Evolutionary conservation across 2,113 vertebrate genomes (phyloP), one percentile per base, ranked within the genome.

Genomic region (Oncorhynchus gorbuscha): DNA sequence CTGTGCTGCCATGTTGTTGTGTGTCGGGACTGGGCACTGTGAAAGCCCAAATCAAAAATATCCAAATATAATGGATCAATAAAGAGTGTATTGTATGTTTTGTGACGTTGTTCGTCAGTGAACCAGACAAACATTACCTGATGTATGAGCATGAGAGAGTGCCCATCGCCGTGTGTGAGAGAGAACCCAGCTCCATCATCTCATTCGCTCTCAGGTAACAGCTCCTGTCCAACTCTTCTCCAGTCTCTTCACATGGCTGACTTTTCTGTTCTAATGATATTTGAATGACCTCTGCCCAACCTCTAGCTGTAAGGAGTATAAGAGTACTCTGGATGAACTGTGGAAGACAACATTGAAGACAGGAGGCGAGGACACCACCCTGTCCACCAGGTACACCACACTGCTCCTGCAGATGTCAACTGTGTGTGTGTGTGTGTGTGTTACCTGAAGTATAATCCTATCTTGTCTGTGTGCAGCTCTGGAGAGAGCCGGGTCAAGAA

Each of bases 61-160:
- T 18, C 16, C 14, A 5, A 16, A 14, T 55, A 55, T 55, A 55
- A 55, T 18, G 51, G 16, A 26, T 24, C 16, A 45, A 22, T 49
- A 45, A 45, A 45, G 39, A 22, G 5, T 14, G 39, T 70, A 9
- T 4, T 83, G 3, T 35, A 58, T 24, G 7, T 65, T 24, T 69
- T 18, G 20, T 28, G 55, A 61, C 45, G n/a, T 16, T n/a, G 59
- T 62, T 81, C 55, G 18, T 76, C 92, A 99, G 98, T 76, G 97
- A 99, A 22, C 97, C 98, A 0, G 98, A 99, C 90, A 99, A 99
- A 74, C 98, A 99, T 81, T 99, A 99, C 76, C 91, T 99, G 71
- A 99, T 99, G 97, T 95, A 96, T 13, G 98, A 99, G 72, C 96
- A 99, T 0, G 98, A 99, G 77, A 95, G 97, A 0, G 97, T 99